Conservation (phyloP, 2,888 invertebrate species). For the Drosophila austrosaltans region DNA sequence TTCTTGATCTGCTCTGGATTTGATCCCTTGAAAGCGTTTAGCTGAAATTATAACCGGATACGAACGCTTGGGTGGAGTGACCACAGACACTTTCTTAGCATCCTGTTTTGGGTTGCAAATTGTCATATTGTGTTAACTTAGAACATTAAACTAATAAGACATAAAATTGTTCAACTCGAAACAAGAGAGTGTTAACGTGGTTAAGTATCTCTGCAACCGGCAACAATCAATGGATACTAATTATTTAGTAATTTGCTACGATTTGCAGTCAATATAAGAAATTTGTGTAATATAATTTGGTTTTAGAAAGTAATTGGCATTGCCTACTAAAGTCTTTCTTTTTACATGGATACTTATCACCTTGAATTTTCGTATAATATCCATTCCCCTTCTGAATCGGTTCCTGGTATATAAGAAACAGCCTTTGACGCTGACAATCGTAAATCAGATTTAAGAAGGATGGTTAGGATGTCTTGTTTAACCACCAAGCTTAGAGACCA, state of each 20-base stretch:
- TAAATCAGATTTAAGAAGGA: too few species aligned
- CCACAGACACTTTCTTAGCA: too few species aligned
- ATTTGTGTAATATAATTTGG: not conserved
- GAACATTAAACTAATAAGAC: not conserved
- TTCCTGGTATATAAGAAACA: too few species aligned
- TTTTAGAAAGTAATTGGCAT: not conserved
- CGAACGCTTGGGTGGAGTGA: not conserved
- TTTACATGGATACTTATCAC: too few species aligned
- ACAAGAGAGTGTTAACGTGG: not conserved
- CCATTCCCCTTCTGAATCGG: too few species aligned
- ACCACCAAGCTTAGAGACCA: too few species aligned
- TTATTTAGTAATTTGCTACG: not conserved
- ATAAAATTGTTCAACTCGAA: not conserved
- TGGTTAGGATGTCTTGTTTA: too few species aligned
- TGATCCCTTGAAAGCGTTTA: conserved; percentile 48
- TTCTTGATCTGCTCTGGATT: conserved; percentile 38
- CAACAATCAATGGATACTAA: not conserved
- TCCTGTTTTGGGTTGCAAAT: not conserved
- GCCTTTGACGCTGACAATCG: too few species aligned
- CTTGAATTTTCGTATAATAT: too few species aligned
- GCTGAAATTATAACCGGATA: conserved; percentile 60
- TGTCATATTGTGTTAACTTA: not conserved
- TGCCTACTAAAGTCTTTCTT: not conserved
- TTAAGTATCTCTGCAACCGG: not conserved
- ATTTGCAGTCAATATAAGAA: not conserved